Percentiles rank a stretch among this genome's conserved stretches.
These are phyloP conservation scores for Palythoa grandis DNA, from an alignment of 92 coral and sea anemone species.

Conservation along the genomic window DNA sequence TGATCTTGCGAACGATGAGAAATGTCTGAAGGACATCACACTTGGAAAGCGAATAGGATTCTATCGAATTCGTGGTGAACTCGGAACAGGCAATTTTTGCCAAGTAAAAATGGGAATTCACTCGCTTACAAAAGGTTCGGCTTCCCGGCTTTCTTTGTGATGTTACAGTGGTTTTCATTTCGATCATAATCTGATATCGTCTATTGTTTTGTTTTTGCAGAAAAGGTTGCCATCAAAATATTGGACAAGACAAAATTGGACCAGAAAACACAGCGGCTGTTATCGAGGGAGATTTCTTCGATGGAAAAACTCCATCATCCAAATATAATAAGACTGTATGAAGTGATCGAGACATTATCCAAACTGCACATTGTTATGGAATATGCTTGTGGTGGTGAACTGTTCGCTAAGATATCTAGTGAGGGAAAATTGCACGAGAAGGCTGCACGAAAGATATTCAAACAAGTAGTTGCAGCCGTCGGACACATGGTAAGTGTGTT, in stretches of 20 bases:
- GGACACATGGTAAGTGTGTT: slow-evolving; percentile 90
- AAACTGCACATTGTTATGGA: slow-evolving; percentile 96
- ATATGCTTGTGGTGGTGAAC: slow-evolving; percentile 94
- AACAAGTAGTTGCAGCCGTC: slow-evolving; percentile 92
- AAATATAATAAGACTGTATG: slow-evolving; percentile 90
- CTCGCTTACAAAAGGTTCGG: slow-evolving; percentile 89
- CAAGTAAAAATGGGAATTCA: slow-evolving; percentile 99
- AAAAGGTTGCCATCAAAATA: slow-evolving; percentile 97
- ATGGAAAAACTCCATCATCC: slow-evolving; percentile 99
- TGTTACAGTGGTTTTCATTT: neutral
- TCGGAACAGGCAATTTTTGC: slow-evolving; percentile 97
- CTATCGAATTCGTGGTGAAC: slow-evolving; percentile 97
- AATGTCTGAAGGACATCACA: slow-evolving; percentile 86
- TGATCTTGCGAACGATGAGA: slow-evolving; percentile 87
- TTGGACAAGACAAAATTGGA: slow-evolving; percentile 96
- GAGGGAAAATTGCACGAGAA: slow-evolving; percentile 94
- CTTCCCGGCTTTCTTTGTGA: neutral
- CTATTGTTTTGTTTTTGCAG: slow-evolving; percentile 59
- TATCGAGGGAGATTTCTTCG: slow-evolving; percentile 94
- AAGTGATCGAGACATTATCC: slow-evolving; percentile 96
- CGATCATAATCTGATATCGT: neutral
- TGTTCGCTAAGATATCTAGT: slow-evolving; percentile 96
- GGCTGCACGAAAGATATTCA: slow-evolving; percentile 77
- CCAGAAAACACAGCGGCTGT: slow-evolving; percentile 92
- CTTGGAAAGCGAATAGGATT: slow-evolving; percentile 98